Evolutionary conservation across 1,140 invertebrate genomes (phyloP), one percentile per base, ranked within the genome.

Genomic region (Medauroidea extradentata): DNA sequence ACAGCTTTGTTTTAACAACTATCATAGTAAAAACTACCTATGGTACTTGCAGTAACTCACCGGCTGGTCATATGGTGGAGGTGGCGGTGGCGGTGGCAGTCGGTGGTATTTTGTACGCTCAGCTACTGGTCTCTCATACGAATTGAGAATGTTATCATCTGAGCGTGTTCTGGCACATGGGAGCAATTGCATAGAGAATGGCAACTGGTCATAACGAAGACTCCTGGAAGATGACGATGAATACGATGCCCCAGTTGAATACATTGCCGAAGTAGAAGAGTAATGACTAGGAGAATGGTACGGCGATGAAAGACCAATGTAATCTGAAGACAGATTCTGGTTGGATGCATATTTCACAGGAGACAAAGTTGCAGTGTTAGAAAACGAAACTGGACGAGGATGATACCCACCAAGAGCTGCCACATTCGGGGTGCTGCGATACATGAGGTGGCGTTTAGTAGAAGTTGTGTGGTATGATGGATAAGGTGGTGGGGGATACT

Each of bases 371-470:
- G 29, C 29, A 11, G 29, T 11, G 29, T 11, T 4, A 62, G 59
- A 2, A 19, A 34, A n/a, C 5, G 25, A 51, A 21, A 29, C 24
- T 25, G 49, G n/a, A 62, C 56, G 19, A 14, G 65, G 63, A 9
- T 65, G 55, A 50, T 69, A 63, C n/a, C 66, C 61, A 51, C 61
- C 62, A 13, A 62, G 64, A 9, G 65, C 69, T 9, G 73, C 71
- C 11, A 91, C 76, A 67, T 87, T 91, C 0, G 89, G 89, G 0
- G 89, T 89, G 65, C 88, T 90, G 43, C 87, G 78, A 65, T 91
- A 91, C 56, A 91, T 82, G n/a, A 89, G 74, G 41, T 39, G 84
- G 85, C 24, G 78, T 83, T 72, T 87, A 88, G 53, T 41, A 11
- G 29, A 34, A 21, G 79, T 81, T 51, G 78, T 71, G 59, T 78